A percentile compares a stretch with the other conserved stretches of the same genome.
Conservation (phyloP, 2,888 invertebrate genomes). For the Pegoplata infirma region DNA sequence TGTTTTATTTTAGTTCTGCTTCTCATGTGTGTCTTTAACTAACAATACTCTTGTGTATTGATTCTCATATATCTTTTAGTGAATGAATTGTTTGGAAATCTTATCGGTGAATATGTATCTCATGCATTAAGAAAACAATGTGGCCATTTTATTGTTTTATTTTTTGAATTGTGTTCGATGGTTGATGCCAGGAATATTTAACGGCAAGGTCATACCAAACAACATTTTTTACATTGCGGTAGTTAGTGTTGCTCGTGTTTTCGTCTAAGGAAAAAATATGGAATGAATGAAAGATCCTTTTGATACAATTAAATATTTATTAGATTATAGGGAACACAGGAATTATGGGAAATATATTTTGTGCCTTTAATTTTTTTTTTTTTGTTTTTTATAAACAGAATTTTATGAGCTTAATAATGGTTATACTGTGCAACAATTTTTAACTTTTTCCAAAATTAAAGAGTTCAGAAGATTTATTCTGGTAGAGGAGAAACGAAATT, state of each 20-base stretch:
- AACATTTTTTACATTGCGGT: slow-evolving; percentile 13
- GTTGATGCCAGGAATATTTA: slow-evolving; percentile 22
- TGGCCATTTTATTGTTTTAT: slow-evolving; percentile 27
- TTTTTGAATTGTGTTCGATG: slow-evolving; percentile 3
- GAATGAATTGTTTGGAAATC: slow-evolving; percentile 9
- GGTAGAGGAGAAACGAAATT: too few relatives aligned
- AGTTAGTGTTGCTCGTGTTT: not conserved
- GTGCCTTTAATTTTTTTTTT: too few relatives aligned
- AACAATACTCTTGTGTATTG: slow-evolving; percentile 41
- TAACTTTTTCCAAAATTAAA: too few relatives aligned
- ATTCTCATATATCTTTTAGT: slow-evolving; percentile 19
- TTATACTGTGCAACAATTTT: too few relatives aligned
- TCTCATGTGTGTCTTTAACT: not conserved
- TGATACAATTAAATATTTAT: slow-evolving; percentile 27
- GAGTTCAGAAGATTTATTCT: too few relatives aligned
- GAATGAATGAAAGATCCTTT: slow-evolving; percentile 21
- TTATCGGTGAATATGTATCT: slow-evolving; percentile 22
- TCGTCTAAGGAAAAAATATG: not conserved
- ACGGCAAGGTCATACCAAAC: slow-evolving; percentile 7
- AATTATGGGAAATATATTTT: too few relatives aligned
- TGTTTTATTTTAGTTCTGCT: not conserved
- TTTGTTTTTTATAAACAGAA: too few relatives aligned
- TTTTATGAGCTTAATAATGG: too few relatives aligned
- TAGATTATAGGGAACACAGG: not conserved
- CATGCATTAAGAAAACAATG: slow-evolving; percentile 10